Evolutionary conservation across 2,113 vertebrate genomes (phyloP), one percentile per base, ranked within the genome.

Genomic region (Marmota monax): DNA sequence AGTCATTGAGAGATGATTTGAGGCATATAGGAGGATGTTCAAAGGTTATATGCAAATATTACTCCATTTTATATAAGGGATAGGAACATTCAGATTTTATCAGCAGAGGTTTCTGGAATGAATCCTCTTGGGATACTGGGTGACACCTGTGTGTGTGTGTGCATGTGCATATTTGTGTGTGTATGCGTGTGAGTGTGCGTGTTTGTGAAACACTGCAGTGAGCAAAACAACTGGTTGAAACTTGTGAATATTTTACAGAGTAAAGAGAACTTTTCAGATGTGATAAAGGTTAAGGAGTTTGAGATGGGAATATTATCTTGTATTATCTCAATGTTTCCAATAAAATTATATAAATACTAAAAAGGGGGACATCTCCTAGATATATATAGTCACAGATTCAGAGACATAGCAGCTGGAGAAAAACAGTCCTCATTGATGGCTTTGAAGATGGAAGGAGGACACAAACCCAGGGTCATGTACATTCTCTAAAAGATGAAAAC

Each of bases 101-200:
- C 37, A n/a, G 16, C 34, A 29, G 4, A 20, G 7, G 67, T 51
- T 22, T 63, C 29, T 22, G 16, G 29, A 87, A 61, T 1, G 1
- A 3, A 18, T 34, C 22, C 20, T 12, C 6, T 56, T 48, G 27
- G 63, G 85, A 45, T 39, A 32, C 22, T 14, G 5, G 42, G 25
- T 10, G 27, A 17, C 10, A 39, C 18, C 48, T 0, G 1, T 70
- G 17, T 22, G 13, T 61, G 25, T 34, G 25, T 39, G 20, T 29
- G 5, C 48, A 6, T 42, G 25, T 65, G 17, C 34, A 11, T 27
- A 1, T 3, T 4, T 18, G 58, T 29, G 0, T 39, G 7, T 22
- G 12, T 61, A 17, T 32, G 25, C 25, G 27, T 29, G 5, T 58
- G 8, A 34, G 23, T 63, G 16, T 42, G 17, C 16, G 1, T 3